Evolutionary conservation across 2,797 vertebrate species (phyloP).

Genomic region (Melanotaenia maccullochi): DNA sequence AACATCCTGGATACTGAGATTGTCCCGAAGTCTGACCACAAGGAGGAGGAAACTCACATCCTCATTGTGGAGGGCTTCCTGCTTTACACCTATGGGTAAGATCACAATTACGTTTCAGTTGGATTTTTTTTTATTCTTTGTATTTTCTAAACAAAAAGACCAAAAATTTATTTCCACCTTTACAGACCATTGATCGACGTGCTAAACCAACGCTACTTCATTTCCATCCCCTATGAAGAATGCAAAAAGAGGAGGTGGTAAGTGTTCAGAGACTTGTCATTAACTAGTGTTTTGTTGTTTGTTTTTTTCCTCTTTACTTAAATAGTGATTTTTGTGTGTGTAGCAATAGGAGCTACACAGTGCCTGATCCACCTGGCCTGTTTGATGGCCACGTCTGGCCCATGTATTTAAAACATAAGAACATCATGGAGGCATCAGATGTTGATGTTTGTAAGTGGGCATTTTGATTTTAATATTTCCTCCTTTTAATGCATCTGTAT

Average conservation of each 20-base stretch:
- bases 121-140: background rate
- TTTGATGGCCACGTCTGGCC: slow-evolving; percentile 95
- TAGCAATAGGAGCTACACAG: slow-evolving; percentile 90
- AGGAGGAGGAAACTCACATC: slow-evolving; percentile 85
- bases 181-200: slow-evolving; percentile 90
- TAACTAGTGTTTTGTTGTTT: background rate
- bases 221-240: slow-evolving; percentile 95
- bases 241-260: slow-evolving; percentile 94
- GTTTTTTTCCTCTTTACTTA: background rate
- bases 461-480: background rate
- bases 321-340: slow-evolving; percentile 9
- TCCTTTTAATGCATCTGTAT: fast-evolving
- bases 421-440: slow-evolving; percentile 86
- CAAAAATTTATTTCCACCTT: background rate
- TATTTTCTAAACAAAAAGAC: no score
- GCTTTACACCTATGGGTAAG: slow-evolving; percentile 90
- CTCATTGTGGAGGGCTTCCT: slow-evolving; percentile 94
- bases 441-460: slow-evolving; percentile 85
- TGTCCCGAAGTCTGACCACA: slow-evolving; percentile 66
- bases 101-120: background rate
- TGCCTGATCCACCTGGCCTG: slow-evolving; percentile 92
- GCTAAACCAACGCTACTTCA: slow-evolving; percentile 90
- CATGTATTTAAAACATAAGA: slow-evolving; percentile 92
- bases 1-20: slow-evolving; percentile 85
- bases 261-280: slow-evolving; percentile 26